Conservation (phyloP, 2,113 vertebrate species). For the Echinops telfairi region DNA sequence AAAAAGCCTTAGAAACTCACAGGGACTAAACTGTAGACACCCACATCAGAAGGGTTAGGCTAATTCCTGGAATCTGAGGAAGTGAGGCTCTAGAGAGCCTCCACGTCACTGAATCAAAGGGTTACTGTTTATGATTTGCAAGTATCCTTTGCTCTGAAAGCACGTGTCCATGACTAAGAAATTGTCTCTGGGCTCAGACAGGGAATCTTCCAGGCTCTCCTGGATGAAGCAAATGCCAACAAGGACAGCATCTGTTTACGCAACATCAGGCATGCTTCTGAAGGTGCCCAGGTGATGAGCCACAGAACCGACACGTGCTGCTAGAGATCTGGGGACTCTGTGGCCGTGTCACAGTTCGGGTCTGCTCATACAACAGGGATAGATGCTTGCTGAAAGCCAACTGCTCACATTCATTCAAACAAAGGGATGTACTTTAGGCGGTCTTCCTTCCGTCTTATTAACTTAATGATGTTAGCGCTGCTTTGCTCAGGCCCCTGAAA, state of each 20-base stretch:
- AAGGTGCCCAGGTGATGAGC: not conserved
- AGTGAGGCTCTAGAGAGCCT: not conserved
- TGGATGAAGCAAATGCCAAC: constrained; percentile 19
- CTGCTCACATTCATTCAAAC: constrained; percentile 35
- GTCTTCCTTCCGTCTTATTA: not conserved
- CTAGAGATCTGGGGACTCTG: not conserved
- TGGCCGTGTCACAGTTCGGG: not conserved
- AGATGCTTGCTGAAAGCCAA: not conserved
- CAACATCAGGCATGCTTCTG: constrained; percentile 6
- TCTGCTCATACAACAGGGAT: not conserved
- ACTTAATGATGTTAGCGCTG: not conserved
- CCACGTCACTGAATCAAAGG: constrained; percentile 49
- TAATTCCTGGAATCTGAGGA: not conserved
- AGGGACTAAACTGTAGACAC: not conserved
- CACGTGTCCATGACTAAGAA: constrained; percentile 49
- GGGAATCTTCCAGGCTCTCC: constrained; percentile 41
- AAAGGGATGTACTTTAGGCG: not conserved
- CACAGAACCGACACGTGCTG: not conserved
- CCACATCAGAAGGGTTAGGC: not conserved
- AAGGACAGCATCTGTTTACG: constrained; percentile 30
- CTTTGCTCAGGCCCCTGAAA: not conserved
- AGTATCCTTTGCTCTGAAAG: constrained; percentile 21
- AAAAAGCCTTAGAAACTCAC: not conserved
- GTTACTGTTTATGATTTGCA: constrained; percentile 23
- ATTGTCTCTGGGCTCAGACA: constrained; percentile 49